Evolutionary conservation across 2,888 invertebrate species (phyloP).

Genomic region (Acrobasis consociella): DNA sequence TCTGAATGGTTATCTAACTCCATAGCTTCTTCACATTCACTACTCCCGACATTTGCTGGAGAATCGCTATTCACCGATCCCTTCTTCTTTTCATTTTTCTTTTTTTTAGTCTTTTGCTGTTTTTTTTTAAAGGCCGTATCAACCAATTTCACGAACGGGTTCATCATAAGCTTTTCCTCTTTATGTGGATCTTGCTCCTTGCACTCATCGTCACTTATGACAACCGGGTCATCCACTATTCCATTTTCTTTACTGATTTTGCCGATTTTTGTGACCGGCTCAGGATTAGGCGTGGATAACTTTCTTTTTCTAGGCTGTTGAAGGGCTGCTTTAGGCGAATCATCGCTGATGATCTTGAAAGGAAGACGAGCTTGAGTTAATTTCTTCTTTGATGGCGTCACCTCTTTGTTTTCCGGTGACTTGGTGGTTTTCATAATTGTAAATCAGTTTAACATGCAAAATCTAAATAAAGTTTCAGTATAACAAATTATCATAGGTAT

Average conservation of each 20-base stretch:
- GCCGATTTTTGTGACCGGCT: slow-evolving; percentile 62
- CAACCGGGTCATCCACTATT: slow-evolving; percentile 49
- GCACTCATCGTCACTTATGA: slow-evolving; percentile 72
- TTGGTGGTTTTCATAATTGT: slow-evolving; percentile 68
- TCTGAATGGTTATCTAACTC: slow-evolving; percentile 40
- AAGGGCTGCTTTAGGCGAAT: slow-evolving; percentile 55
- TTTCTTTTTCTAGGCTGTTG: slow-evolving; percentile 71
- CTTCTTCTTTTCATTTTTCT: slow-evolving; percentile 43
- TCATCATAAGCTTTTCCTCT: slow-evolving; percentile 51
- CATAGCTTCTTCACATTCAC: slow-evolving; percentile 47
- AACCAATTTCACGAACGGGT: slow-evolving; percentile 72
- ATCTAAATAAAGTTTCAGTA: slow-evolving; percentile 33
- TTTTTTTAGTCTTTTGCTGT: slow-evolving; percentile 57
- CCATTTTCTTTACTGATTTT: slow-evolving; percentile 71
- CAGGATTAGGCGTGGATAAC: slow-evolving; percentile 61
- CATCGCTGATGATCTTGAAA: slow-evolving; percentile 80
- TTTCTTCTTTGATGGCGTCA: slow-evolving; percentile 81
- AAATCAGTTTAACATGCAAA: slow-evolving; percentile 29
- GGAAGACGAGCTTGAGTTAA: slow-evolving; percentile 84
- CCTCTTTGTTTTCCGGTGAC: slow-evolving; percentile 59
- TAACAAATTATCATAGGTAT: too few relatives aligned
- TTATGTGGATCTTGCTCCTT: slow-evolving; percentile 41
- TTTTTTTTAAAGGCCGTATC: slow-evolving; percentile 72
- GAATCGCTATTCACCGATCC: slow-evolving; percentile 32
- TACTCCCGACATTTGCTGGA: slow-evolving; percentile 32